Evolutionary conservation across 2,888 invertebrate genomes (phyloP).

Genomic region (Osedax frankpressi): DNA sequence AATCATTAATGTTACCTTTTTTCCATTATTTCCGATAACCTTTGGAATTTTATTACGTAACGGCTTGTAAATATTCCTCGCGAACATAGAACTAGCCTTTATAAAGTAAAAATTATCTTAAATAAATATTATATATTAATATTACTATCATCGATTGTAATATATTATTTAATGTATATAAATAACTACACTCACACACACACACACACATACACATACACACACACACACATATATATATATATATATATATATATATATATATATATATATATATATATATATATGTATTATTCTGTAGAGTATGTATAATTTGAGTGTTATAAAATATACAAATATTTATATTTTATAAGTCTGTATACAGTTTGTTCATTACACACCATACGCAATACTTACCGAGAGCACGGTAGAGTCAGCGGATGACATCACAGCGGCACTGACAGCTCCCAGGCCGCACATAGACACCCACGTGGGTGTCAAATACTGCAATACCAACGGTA

Average conservation of each 20-base stretch:
- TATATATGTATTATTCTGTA: background rate
- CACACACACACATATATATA: background rate
- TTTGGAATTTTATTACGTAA: no score
- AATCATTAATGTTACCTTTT: no score
- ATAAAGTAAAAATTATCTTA: no score
- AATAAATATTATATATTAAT: no score
- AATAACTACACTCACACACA: no score
- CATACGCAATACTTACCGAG: constrained; percentile 8
- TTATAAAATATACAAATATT: background rate
- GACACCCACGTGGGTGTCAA: constrained; percentile 84
- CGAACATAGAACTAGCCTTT: constrained; percentile 26
- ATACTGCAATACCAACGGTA: constrained; percentile 85
- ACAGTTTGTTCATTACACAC: no score
- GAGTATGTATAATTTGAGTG: background rate
- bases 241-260: background rate
- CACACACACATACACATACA: background rate
- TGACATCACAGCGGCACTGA: constrained; percentile 63
- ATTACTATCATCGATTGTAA: no score
- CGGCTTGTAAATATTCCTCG: constrained; percentile 23
- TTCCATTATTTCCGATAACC: no score
- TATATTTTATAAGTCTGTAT: background rate
- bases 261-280: background rate
- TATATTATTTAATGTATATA: no score
- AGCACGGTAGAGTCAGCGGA: constrained; percentile 25
- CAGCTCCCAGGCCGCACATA: constrained; percentile 87